Conservation (phyloP, 2,888 invertebrate genomes). For the Lacanobia oleracea region DNA sequence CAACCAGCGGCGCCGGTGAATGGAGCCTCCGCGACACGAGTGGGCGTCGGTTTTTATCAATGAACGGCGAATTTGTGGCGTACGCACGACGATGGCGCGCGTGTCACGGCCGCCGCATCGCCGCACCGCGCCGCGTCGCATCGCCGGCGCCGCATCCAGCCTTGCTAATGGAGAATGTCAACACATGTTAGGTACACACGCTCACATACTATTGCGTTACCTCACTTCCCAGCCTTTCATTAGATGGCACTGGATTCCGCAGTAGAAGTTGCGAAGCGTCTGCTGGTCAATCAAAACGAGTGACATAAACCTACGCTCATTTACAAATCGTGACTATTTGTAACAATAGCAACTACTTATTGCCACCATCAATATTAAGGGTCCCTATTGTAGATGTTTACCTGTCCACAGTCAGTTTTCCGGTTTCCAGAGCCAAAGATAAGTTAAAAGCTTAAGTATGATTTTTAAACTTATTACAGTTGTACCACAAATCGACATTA, state of each 20-base stretch:
- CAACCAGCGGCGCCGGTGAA: slow-evolving; percentile 87
- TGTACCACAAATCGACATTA: slow-evolving; percentile 36
- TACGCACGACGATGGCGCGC: slow-evolving; percentile 78
- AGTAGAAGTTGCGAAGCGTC: slow-evolving; percentile 32
- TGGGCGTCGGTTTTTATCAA: slow-evolving; percentile 89
- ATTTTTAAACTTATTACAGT: slow-evolving; percentile 11
- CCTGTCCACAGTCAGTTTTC: not conserved
- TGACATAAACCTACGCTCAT: slow-evolving; percentile 20
- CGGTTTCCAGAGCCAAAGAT: not conserved
- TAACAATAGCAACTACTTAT: slow-evolving; percentile 9
- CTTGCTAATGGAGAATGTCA: slow-evolving; percentile 86
- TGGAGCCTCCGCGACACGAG: slow-evolving; percentile 81
- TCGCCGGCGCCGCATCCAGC: slow-evolving; percentile 75
- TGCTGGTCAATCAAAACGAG: slow-evolving; percentile 28
- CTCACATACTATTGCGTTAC: slow-evolving; percentile 67
- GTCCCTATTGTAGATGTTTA: not conserved
- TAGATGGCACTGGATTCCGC: slow-evolving; percentile 36
- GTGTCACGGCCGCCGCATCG: slow-evolving; percentile 84
- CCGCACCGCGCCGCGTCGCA: slow-evolving; percentile 63
- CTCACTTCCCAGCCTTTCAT: slow-evolving; percentile 49
- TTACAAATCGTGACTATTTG: slow-evolving; percentile 7
- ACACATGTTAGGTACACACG: slow-evolving; percentile 73
- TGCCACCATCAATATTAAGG: not conserved
- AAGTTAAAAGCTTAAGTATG: not conserved
- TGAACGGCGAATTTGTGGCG: slow-evolving; percentile 88